phyloP scores from a whole-genome alignment of 2,797 vertebrate genomes.

The Hydrolagus colliei region DNA sequence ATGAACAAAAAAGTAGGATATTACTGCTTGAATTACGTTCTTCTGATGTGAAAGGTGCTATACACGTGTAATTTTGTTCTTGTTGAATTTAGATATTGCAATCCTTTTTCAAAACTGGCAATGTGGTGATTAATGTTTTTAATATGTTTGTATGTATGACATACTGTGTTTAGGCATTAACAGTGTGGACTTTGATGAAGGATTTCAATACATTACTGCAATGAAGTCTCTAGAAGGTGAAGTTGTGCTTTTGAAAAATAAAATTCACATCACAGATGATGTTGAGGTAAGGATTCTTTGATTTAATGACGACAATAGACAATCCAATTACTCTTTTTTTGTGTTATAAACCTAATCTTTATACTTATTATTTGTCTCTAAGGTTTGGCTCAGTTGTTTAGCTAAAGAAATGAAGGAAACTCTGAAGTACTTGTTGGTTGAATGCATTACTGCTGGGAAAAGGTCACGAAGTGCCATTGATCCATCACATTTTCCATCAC shows the following conservation, averaged over 20 bases:
- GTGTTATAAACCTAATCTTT: neutral
- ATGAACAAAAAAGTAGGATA: no score
- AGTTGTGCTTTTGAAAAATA: constrained; percentile 75
- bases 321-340: neutral
- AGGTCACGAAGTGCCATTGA: constrained; percentile 68
- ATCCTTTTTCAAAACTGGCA: neutral
- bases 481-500: constrained; percentile 80
- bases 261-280: constrained; percentile 72
- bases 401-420: constrained; percentile 90
- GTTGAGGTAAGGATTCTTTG: constrained; percentile 73
- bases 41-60: no score
- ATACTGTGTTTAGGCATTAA: constrained; percentile 69
- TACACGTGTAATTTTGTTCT: no score
- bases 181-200: constrained; percentile 83
- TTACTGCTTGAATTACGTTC: neutral
- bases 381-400: constrained; percentile 83
- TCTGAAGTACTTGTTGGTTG: constrained; percentile 71
- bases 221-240: constrained; percentile 94
- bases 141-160: neutral
- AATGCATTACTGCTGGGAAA: constrained; percentile 71
- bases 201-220: constrained; percentile 75
- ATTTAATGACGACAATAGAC: neutral
- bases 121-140: constrained; percentile 5
- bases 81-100: neutral
- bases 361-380: constrained; percentile 38